Base-by-base conservation (phyloP, 2,113 vertebrate species). In the Nannobrachium achirus region DNA sequence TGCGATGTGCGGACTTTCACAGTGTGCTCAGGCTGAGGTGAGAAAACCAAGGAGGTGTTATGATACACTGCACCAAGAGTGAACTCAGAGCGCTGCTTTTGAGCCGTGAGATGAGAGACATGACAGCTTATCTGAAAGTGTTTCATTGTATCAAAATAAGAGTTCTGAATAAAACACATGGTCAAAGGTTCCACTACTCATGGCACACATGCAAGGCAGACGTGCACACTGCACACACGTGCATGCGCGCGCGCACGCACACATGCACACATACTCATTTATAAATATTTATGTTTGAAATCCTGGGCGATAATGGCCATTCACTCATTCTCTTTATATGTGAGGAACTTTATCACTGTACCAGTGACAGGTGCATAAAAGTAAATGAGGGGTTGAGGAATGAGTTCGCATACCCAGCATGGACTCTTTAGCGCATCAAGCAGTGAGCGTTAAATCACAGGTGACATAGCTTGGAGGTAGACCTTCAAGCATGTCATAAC, bases 31-130 rank as follows among this genome's bases (percentile, higher is more conserved):
- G 64, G 57, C 70, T 70, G 66, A 90, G 87, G 87, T 89, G 88
- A 88, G 86, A 91, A 89, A 87, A 86, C 73, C 38, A 45, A 33
- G 73, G 75, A 83, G 79, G 83, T 81, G 84, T 83, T 76, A 68
- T 88, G 78, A 88, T 80, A 84, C 73, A 63, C 74, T 72, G 63
- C 80, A 83, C 86, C 80, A 81, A 81, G 80, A 74, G 65, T 66
- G 64, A 82, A 70, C 76, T 73, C 71, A 59, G 68, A 82, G 74
- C 58, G 63, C 69, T 58, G 73, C 80, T 85, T 10, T 73, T 80
- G 75, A 83, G 83, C 51, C 69, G 18, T 0, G 42, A 75, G 75
- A 85, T 71, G 76, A 75, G 67, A 75, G 59, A 71, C 72, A 76
- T 76, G 76, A 81, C 81, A 69, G 73, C n/a, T 2, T 51, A 55